These are phyloP conservation scores for Synchiropus splendidus DNA, from an alignment of 2,113 vertebrate species.

Conservation along the genomic window DNA sequence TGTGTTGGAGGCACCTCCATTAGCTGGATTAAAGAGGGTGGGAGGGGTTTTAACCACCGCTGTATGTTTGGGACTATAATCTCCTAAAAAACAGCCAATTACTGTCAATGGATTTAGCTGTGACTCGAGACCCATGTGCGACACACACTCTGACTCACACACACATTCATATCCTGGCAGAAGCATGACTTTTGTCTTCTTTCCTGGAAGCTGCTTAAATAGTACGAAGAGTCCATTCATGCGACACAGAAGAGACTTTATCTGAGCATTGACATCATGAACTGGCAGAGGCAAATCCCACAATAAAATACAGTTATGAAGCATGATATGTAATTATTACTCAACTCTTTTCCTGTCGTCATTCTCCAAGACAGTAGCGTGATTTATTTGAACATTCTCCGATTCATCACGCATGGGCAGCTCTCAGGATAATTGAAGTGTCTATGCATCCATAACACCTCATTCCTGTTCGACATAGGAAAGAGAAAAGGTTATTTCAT, in stretches of 20 bases:
- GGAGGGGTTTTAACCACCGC: constrained; percentile 28
- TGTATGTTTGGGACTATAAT: constrained; percentile 37
- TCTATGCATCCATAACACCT: too few species aligned
- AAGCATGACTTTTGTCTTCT: too few species aligned
- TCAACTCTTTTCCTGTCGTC: neutral
- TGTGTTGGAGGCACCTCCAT: too few species aligned
- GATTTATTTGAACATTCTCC: too few species aligned
- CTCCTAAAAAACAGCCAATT: constrained; percentile 38
- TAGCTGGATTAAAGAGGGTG: constrained; percentile 32
- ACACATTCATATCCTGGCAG: constrained; percentile 3
- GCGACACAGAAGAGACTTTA: neutral
- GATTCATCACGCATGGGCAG: too few species aligned
- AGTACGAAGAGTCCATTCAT: constrained; percentile 25
- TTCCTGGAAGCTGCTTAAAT: too few species aligned
- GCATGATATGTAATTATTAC: neutral
- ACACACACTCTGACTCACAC: constrained; percentile 6
- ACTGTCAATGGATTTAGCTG: constrained; percentile 17
- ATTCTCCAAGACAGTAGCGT: too few species aligned
- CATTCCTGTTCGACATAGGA: too few species aligned
- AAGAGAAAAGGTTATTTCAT: too few species aligned
- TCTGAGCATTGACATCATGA: too few species aligned
- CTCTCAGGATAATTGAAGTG: too few species aligned
- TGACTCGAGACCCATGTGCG: constrained; percentile 3
- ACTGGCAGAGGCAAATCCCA: constrained; percentile 15
- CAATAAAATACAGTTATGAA: constrained; percentile 6